A percentile compares a stretch with the other conserved stretches of the same genome.
Conservation (phyloP, 2,113 vertebrate species). For the Myotis brandtii region DNA sequence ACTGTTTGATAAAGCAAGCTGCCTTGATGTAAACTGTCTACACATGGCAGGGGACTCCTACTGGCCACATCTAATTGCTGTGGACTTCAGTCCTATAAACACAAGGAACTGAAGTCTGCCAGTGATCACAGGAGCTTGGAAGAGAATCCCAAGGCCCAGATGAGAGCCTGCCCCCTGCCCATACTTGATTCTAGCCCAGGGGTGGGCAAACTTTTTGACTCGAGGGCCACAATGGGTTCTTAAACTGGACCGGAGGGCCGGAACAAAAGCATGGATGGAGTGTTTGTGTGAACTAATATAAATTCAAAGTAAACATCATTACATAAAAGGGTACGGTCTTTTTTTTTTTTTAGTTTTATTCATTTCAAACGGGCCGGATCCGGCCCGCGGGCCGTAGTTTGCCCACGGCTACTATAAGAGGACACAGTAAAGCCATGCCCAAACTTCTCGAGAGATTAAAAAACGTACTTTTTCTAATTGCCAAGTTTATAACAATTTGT, state of each 20-base stretch:
- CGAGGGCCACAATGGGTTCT: too few species aligned
- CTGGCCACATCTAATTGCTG: not conserved
- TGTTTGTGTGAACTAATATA: too few species aligned
- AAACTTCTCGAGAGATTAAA: not conserved
- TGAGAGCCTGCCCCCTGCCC: not conserved
- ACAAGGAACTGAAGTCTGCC: not conserved
- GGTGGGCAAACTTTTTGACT: too few species aligned
- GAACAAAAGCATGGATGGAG: too few species aligned
- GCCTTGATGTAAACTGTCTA: not conserved
- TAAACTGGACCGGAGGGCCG: too few species aligned
- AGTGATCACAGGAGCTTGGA: not conserved
- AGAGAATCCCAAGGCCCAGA: not conserved
- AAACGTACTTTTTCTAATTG: not conserved
- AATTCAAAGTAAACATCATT: too few species aligned
- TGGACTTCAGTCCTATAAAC: not conserved
- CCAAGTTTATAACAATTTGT: not conserved
- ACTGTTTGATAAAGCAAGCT: not conserved
- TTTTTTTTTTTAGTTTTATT: too few species aligned
- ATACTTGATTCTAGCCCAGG: not conserved
- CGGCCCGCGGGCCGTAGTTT: too few species aligned
- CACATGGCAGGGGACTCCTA: not conserved
- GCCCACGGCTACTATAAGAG: not conserved
- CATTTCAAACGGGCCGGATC: too few species aligned
- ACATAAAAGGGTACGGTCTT: too few species aligned
- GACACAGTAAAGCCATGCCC: not conserved